Conservation (phyloP, 2,888 invertebrate species). For the Pogonocherus hispidulus region DNA sequence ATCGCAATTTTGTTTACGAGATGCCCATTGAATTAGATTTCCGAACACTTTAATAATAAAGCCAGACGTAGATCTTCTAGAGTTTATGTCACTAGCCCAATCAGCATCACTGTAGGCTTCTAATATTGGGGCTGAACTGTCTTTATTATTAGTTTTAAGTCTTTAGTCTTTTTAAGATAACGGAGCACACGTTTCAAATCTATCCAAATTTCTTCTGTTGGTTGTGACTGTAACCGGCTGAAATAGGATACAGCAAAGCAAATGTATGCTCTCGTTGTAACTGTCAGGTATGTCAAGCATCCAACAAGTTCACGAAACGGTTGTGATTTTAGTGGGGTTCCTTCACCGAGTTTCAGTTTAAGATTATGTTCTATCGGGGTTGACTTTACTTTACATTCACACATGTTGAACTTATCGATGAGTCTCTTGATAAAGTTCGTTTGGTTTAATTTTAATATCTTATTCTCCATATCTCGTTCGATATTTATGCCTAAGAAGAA, state of each 20-base stretch:
- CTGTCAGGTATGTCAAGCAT: neutral
- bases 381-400: constrained; percentile 1
- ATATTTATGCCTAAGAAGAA: neutral
- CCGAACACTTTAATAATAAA: constrained; percentile 18
- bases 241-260: too few species aligned
- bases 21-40: neutral
- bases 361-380: neutral
- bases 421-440: constrained; percentile 8
- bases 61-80: neutral
- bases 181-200: too few species aligned
- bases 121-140: too few species aligned
- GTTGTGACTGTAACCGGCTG: too few species aligned
- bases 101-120: too few species aligned
- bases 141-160: too few species aligned
- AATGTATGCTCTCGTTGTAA: neutral
- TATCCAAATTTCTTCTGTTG: too few species aligned
- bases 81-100: neutral
- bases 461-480: neutral
- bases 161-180: too few species aligned
- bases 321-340: neutral
- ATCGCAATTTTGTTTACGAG: constrained; percentile 23
- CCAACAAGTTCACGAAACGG: neutral
- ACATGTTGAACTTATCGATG: neutral
- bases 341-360: neutral
- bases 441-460: neutral